These are phyloP conservation scores for Pocillopora verrucosa DNA, from an alignment of 64 coral and sea anemone species.

Conservation along the genomic window DNA sequence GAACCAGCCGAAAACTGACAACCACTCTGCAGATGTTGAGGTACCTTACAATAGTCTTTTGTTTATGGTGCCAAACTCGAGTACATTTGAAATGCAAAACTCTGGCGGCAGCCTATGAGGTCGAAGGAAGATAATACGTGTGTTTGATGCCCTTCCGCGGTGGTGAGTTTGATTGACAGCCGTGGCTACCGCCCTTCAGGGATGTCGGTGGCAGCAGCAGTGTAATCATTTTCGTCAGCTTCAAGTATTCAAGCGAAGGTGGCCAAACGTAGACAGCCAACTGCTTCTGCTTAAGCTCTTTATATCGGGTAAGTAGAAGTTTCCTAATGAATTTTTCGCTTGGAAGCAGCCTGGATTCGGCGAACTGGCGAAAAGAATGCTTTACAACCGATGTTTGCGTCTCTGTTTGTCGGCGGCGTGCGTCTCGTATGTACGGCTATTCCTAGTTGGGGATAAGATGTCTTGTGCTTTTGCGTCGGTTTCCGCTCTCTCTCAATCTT, in stretches of 20 bases:
- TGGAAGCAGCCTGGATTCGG: neutral
- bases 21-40: slow-evolving; percentile 21
- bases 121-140: slow-evolving; percentile 46
- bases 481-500: neutral
- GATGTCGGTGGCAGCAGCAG: slow-evolving; percentile 15
- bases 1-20: neutral
- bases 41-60: slow-evolving; percentile 25
- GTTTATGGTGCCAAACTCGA: slow-evolving; percentile 44
- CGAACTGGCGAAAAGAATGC: neutral
- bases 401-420: neutral
- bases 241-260: neutral
- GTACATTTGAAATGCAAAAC: slow-evolving; percentile 45
- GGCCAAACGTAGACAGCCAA: neutral
- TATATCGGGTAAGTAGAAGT: neutral
- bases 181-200: slow-evolving; percentile 28
- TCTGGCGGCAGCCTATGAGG: slow-evolving; percentile 40
- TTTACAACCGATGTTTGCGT: neutral
- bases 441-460: neutral
- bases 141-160: slow-evolving; percentile 45
- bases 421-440: neutral
- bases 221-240: slow-evolving; percentile 21
- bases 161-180: slow-evolving; percentile 42
- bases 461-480: neutral
- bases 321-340: neutral
- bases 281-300: neutral